Evolutionary conservation across 2,888 invertebrate species (phyloP).

Genomic region (Orthosia incerta): DNA sequence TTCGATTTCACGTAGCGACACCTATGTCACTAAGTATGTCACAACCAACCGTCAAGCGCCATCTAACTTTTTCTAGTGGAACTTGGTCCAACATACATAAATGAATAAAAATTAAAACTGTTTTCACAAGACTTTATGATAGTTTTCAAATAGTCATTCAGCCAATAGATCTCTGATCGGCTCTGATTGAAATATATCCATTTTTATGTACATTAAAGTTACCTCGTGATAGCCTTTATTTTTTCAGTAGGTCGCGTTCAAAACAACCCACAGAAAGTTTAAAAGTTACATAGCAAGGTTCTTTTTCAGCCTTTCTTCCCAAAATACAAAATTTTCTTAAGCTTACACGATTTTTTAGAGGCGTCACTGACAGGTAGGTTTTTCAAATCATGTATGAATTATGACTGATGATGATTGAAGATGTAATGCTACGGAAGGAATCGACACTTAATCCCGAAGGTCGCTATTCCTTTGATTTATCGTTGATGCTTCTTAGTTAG

Average conservation of each 20-base stretch:
- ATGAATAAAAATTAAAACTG: background rate
- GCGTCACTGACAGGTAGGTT: no score
- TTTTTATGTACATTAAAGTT: no score
- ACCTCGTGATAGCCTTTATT: no score
- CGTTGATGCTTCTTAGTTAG: background rate
- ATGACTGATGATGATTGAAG: background rate
- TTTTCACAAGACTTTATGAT: background rate
- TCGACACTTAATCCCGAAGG: background rate
- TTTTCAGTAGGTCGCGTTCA: background rate
- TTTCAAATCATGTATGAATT: background rate
- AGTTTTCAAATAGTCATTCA: background rate
- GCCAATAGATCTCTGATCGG: background rate
- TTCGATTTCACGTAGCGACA: conserved; percentile 2
- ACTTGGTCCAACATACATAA: background rate
- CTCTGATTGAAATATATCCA: background rate
- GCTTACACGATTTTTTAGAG: background rate
- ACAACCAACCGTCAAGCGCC: background rate
- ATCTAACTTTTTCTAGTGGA: background rate
- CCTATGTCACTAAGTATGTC: background rate
- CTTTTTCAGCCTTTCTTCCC: background rate
- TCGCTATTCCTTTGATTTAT: background rate
- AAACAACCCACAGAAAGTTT: background rate
- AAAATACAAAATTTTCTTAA: background rate
- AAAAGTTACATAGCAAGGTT: background rate
- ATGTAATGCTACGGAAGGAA: background rate